Conservation (phyloP, 2,113 vertebrate species). For the Asarcornis scutulata region DNA sequence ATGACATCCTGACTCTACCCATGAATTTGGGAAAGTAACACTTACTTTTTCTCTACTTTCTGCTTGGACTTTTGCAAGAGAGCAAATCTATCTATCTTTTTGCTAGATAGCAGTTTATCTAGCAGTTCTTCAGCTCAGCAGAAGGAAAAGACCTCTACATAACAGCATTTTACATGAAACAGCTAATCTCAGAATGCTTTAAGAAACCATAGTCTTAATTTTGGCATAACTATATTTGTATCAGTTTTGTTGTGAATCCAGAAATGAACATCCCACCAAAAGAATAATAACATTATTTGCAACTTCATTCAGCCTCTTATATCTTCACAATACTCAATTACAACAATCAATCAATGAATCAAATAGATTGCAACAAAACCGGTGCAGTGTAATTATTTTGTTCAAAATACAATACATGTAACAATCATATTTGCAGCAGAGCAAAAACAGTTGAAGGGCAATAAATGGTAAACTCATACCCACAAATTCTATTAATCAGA, state of each 20-base stretch:
- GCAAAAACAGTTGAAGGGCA: background rate
- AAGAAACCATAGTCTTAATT: background rate
- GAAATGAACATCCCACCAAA: background rate
- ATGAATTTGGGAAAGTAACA: background rate
- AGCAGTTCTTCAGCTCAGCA: background rate
- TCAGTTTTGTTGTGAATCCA: background rate
- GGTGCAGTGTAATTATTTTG: background rate
- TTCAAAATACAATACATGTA: background rate
- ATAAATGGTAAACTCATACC: background rate
- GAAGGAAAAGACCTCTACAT: background rate
- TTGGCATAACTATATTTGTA: background rate
- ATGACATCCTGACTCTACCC: background rate
- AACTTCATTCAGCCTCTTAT: background rate
- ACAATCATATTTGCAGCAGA: background rate
- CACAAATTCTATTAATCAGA: background rate
- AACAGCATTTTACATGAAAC: background rate
- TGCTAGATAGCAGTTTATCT: background rate
- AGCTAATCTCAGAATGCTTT: background rate
- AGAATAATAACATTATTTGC: background rate
- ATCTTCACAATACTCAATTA: background rate
- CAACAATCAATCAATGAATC: background rate
- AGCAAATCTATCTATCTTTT: background rate
- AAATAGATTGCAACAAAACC: background rate
- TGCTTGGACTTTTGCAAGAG: background rate
- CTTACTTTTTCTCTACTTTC: background rate